phyloP scores from a whole-genome alignment of 1,140 invertebrate genomes.

The Ephestia elutella region DNA sequence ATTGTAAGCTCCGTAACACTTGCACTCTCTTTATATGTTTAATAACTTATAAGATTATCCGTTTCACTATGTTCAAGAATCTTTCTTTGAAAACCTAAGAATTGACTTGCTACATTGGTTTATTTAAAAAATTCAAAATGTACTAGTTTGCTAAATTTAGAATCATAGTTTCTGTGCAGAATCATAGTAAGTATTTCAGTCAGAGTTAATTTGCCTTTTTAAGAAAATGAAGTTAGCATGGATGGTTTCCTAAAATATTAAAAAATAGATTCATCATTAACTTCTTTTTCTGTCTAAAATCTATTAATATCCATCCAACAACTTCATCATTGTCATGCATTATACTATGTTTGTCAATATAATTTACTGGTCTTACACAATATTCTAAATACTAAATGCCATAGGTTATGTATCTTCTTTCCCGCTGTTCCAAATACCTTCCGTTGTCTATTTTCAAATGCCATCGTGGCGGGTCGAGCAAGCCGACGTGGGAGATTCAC shows the following conservation, averaged over 20 bases:
- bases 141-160: neutral
- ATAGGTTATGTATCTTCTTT: neutral
- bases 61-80: neutral
- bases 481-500: slow-evolving; percentile 40
- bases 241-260: too few species aligned
- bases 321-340: too few species aligned
- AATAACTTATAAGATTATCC: neutral
- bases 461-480: slow-evolving; percentile 40
- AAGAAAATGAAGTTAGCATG: too few species aligned
- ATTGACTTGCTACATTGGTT: neutral
- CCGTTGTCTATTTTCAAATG: slow-evolving; percentile 37
- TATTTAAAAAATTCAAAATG: too few species aligned
- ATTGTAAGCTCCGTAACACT: neutral
- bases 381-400: neutral
- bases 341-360: too few species aligned
- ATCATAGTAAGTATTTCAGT: too few species aligned
- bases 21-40: slow-evolving; percentile 1
- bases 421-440: neutral
- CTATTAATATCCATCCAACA: too few species aligned
- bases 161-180: too few species aligned
- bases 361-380: neutral
- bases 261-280: too few species aligned
- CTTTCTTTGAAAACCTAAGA: neutral
- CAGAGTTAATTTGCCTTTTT: too few species aligned
- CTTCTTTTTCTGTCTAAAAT: too few species aligned